Evolutionary conservation across 2,888 invertebrate species (phyloP), one percentile per base, ranked within the genome.

Genomic region (Drosophila eohydei): DNA sequence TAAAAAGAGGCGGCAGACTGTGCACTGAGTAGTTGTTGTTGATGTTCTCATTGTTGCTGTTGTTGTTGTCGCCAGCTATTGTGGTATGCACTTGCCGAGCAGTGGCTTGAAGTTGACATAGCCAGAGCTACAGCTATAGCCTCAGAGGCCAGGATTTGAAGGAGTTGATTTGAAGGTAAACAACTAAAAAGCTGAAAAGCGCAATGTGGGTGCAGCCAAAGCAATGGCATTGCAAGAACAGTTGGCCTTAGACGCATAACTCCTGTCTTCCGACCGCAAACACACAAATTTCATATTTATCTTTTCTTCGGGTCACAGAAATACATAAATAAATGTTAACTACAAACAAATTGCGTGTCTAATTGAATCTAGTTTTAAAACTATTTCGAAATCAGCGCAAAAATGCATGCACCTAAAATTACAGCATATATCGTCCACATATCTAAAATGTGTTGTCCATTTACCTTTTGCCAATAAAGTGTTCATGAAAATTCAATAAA

Each of bases 401-500:
- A 61, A 57, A 59, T 16, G 43, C 59, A 40, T 54, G 48, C 56
- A 59, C 43, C 63, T 57, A 54, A 69, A 69, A 64, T 61, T 61
- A 52, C 50, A 50, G 59, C 68, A 44, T 38, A 16, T 58, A 51
- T 8, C 38, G 8, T 2, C n/a, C 12, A 5, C 9, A 48, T 65
- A 67, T 68, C 52, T 64, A 65, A 57, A 69, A 56, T 68, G 52
- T 54, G 40, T n/a, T 81, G 66, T 73, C 59, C 82, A 79, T 82
- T 81, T 74, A 82, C 75, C 74, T 81, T 69, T 82, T 81, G 74
- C 84, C 89, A 86, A 86, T 89, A 82, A 89, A 87, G 82, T 80
- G 80, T 82, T 81, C 82, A 87, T 81, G 78, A 74, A 86, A 86
- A 87, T 87, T 89, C 85, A 83, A 87, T 89, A 89, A 88, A 87